Evolutionary conservation across 2,797 vertebrate species (phyloP), one percentile per base, ranked within the genome.

Genomic region (Urophycis tenuis): DNA sequence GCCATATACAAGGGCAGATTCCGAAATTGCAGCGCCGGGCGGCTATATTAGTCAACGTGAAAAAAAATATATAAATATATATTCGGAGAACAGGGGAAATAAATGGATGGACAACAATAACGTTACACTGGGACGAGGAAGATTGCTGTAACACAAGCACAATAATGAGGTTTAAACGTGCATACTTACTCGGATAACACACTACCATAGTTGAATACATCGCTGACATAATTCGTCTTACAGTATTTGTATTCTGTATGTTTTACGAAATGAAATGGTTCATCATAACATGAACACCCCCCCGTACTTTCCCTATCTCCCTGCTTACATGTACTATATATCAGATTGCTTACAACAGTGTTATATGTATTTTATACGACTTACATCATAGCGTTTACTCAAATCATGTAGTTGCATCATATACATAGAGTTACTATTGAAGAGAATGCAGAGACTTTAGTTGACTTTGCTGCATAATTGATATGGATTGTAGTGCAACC

Each of bases 1-100:
- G 92, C 93, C 93, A 94, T 94, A 91, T 89, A 91, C 89, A 88
- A 90, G 91, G 90, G 86, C 90, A 91, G 91, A 92, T 91, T 91
- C 92, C 80, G 81, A 93, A 92, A 92, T 93, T 92, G 89, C 91
- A 88, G 90, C 89, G 84, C 90, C 91, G 89, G 91, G 87, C 88
- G 77, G 87, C 89, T 88, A 77, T 89, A 86, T 90, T 89, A 89
- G 88, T 85, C 85, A 77, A 88, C 81, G 89, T 80, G 82, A 80
- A 77, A 83, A 85, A 86, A 67, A 67, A 64, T 60, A 53, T 64
- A 67, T 67, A 67, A 29, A 67, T 67, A 91, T 88, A 89, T 88
- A 90, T 84, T 91, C 85, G 87, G 86, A 86, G 83, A 86, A 82
- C 84, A 33, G 8, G 69, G 80, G 71, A 22, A 77, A 72, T 81